Conservation (phyloP, 2,888 invertebrate species). For the Acanthosepion pharaonis region DNA sequence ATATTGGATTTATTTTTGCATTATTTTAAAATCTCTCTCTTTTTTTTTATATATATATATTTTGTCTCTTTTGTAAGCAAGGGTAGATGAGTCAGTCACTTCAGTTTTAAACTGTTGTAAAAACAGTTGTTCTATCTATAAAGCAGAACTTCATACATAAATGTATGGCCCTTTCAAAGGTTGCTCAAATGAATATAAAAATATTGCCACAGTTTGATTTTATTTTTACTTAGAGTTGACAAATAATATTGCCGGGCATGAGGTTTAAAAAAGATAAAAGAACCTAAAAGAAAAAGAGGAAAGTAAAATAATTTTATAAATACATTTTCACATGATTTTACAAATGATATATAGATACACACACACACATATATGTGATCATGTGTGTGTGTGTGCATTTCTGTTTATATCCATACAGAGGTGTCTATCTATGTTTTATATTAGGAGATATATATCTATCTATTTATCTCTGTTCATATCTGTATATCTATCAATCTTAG, state of each 20-base stretch:
- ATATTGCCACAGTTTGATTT: not conserved
- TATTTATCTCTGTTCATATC: too few species aligned
- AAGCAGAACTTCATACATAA: not conserved
- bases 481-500: too few species aligned
- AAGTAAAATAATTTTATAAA: not conserved
- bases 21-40: not conserved
- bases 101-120: not conserved
- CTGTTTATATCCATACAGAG: too few species aligned
- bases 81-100: not conserved
- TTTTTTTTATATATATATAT: not conserved
- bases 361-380: not conserved
- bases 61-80: not conserved
- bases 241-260: not conserved
- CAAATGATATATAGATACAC: not conserved
- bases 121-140: not conserved
- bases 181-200: not conserved
- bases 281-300: not conserved
- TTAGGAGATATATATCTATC: too few species aligned
- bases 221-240: conserved; percentile 7
- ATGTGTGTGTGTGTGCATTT: too few species aligned
- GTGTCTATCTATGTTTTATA: too few species aligned
- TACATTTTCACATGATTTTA: not conserved
- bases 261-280: not conserved
- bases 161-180: not conserved
- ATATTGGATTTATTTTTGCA: not conserved